Conservation (phyloP, 1,140 invertebrate species). For the Drosophila jambulina region DNA sequence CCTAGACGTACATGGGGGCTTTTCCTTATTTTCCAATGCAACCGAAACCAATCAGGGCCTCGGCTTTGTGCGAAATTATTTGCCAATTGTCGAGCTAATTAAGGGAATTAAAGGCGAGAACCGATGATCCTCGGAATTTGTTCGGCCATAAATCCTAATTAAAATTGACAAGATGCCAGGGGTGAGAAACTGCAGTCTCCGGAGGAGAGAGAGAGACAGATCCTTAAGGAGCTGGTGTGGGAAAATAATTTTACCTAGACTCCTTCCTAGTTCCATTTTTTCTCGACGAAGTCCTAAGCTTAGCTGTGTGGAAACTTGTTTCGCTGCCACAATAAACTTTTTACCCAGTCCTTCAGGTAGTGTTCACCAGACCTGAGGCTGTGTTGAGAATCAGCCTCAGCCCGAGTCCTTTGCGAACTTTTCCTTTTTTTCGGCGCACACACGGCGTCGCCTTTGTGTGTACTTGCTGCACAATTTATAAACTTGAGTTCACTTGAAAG, state of each 20-base stretch:
- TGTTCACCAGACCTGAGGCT: slow-evolving; percentile 57
- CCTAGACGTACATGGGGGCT: background rate
- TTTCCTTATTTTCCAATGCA: background rate
- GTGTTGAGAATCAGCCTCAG: background rate
- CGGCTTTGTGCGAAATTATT: slow-evolving; percentile 67
- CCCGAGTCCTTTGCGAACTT: slow-evolving; percentile 8
- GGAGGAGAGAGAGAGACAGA: background rate
- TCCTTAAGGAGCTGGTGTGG: slow-evolving; percentile 56
- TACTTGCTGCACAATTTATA: slow-evolving; percentile 81
- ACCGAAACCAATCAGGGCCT: slow-evolving; percentile 14
- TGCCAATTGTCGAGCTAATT: slow-evolving; percentile 79
- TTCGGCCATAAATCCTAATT: slow-evolving; percentile 76
- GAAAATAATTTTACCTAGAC: slow-evolving; percentile 59
- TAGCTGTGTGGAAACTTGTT: slow-evolving; percentile 50
- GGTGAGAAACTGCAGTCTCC: slow-evolving; percentile 22
- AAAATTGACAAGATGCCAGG: slow-evolving; percentile 68
- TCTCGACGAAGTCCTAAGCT: slow-evolving; percentile 21
- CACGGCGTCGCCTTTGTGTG: slow-evolving; percentile 37
- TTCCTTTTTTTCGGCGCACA: background rate
- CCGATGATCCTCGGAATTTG: slow-evolving; percentile 27
- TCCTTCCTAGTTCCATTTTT: slow-evolving; percentile 13
- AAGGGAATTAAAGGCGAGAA: slow-evolving; percentile 32
- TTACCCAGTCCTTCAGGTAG: slow-evolving; percentile 55
- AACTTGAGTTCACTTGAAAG: slow-evolving; percentile 83
- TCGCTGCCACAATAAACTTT: slow-evolving; percentile 45